Conservation (phyloP, 2,113 vertebrate species). For the Salvelinus alpinus region DNA sequence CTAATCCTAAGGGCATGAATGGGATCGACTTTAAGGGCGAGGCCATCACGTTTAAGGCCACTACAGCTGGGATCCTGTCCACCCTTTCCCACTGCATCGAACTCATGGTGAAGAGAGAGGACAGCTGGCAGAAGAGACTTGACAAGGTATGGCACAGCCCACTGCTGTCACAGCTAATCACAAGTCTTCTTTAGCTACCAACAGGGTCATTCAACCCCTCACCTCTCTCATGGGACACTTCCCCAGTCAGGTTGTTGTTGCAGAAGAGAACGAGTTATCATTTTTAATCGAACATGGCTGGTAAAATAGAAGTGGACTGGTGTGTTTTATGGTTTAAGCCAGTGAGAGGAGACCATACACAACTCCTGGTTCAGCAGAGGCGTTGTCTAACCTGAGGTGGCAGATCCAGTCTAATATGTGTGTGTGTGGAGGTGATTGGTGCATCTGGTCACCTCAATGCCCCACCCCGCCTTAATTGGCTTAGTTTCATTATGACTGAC, state of each 20-base stretch:
- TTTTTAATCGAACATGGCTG: too few species aligned
- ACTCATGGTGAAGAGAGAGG: conserved; percentile 94
- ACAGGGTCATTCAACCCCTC: too few species aligned
- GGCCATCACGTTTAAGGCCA: conserved; percentile 99
- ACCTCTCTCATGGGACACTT: too few species aligned
- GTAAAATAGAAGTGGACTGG: too few species aligned
- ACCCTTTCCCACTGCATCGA: conserved; percentile 97
- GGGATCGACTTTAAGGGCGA: conserved; percentile 99
- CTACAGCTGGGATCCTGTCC: conserved; percentile 95
- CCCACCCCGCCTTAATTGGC: neutral
- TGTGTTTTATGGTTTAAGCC: too few species aligned
- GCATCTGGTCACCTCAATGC: neutral
- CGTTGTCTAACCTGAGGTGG: neutral
- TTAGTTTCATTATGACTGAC: too few species aligned
- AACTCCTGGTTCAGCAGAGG: neutral
- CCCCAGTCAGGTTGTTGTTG: too few species aligned
- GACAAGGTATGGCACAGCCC: conserved; percentile 83
- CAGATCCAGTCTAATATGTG: neutral
- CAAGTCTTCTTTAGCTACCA: too few species aligned
- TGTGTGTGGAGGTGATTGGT: neutral
- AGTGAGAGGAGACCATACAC: neutral
- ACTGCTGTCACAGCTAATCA: too few species aligned
- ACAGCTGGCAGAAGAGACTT: conserved; percentile 95
- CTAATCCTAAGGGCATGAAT: conserved; percentile 87
- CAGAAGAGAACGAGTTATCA: too few species aligned